Conservation (phyloP, 2,888 invertebrate species). For the Octonoba sinensis region DNA sequence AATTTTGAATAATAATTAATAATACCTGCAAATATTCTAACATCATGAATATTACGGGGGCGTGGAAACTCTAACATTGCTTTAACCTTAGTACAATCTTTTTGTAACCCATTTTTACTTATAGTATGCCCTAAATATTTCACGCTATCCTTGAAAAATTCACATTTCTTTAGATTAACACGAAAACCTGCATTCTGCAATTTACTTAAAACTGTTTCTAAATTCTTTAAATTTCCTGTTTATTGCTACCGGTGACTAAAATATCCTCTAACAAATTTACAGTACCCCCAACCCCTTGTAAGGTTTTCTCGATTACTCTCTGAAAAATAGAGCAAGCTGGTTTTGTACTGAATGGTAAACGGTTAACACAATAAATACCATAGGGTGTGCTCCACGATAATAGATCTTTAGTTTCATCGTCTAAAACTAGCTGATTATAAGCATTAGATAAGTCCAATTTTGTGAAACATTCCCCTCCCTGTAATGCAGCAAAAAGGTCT, state of each 20-base stretch:
- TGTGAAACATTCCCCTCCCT: no score
- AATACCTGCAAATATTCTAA: slow-evolving; percentile 6
- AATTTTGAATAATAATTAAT: slow-evolving; percentile 15
- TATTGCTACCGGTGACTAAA: background rate
- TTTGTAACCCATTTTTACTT: slow-evolving; percentile 8
- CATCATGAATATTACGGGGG: no score
- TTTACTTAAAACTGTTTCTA: background rate
- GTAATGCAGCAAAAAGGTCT: background rate
- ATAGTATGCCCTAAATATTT: slow-evolving; percentile 14
- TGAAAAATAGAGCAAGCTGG: no score
- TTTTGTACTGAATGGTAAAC: no score
- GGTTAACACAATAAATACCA: no score
- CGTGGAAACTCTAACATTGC: no score
- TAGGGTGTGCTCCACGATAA: no score
- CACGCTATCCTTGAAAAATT: slow-evolving; percentile 13
- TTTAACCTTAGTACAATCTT: background rate
- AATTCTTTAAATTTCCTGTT: background rate
- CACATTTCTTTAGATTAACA: slow-evolving; percentile 9
- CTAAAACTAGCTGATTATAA: no score
- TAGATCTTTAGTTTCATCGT: no score
- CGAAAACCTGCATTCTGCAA: background rate
- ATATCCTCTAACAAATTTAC: background rate
- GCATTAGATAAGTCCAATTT: no score
- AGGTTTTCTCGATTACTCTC: no score
- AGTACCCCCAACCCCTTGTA: no score